Evolutionary conservation across 2,113 vertebrate species (phyloP), one percentile per base, ranked within the genome.

Genomic region (Toxotes chatareus): DNA sequence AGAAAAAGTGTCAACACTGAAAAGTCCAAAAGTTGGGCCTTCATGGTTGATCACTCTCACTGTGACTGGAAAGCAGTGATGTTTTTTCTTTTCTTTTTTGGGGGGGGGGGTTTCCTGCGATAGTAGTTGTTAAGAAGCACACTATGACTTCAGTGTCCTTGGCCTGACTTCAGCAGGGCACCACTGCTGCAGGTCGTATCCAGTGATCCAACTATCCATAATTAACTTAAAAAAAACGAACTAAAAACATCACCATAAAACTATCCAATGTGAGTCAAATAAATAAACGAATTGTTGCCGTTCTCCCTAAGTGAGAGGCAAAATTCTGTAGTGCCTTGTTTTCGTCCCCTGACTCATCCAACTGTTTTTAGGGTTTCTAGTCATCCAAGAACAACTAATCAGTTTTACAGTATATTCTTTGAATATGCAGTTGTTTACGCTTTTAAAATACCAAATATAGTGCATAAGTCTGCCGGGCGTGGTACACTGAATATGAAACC

Each of bases 401-500:
- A 0, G 31, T 46, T 61, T 76, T 32, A 46, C 71, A 73, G 46
- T 23, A 10, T 55, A 44, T 42, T 59, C 53, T 11, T 64, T 61
- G 10, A 77, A 70, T 40, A 72, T 57, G 12, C 38, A 68, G 47
- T 75, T 56, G 23, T 72, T 80, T 32, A 70, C 11, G 5, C 44
- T 62, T 79, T 71, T 42, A 27, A 82, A 84, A 75, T 40, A 34
- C 19, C 60, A 79, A 55, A 78, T 70, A 78, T 68, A 42, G 66
- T 53, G 36, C 66, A 69, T 3, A 61, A 42, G 38, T 65, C 51
- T 51, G 53, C 71, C 5, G 77, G 83, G 80, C 17, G 87, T 77
- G 86, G 82, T 59, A 6, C 36, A 12, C 23, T 23, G 72, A 80
- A 64, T 64, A 34, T 56, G 49, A 87, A 86, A 86, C 74, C 38